These are phyloP conservation scores for Selenia dentaria DNA, from an alignment of 2,888 invertebrate species.

Conservation along the genomic window DNA sequence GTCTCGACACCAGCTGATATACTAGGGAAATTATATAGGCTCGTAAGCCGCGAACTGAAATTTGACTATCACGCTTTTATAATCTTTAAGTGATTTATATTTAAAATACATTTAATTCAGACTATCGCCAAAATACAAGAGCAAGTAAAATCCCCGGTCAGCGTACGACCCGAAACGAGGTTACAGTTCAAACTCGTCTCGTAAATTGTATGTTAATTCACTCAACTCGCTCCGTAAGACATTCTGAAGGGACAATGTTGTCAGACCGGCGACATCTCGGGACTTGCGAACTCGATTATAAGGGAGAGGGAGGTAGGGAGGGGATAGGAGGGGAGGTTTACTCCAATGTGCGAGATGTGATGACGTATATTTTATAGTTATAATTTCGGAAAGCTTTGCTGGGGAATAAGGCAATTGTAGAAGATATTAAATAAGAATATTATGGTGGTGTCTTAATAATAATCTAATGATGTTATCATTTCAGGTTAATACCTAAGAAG, in stretches of 20 bases:
- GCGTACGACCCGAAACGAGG: conserved; percentile 27
- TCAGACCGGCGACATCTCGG: conserved; percentile 66
- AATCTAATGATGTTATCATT: no score
- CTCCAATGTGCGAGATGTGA: neutral
- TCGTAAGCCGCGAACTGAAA: no score
- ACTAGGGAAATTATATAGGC: no score
- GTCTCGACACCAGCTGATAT: no score
- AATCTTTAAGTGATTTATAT: no score
- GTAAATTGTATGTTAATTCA: conserved; percentile 74
- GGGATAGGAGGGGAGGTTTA: neutral
- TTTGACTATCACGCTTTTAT: no score
- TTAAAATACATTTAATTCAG: no score
- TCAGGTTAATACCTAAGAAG: no score
- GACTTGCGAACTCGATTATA: conserved; percentile 75
- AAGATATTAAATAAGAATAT: no score
- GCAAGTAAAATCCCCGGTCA: conserved; percentile 14
- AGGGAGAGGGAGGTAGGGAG: conserved; percentile 38
- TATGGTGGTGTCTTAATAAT: no score
- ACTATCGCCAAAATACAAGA: neutral
- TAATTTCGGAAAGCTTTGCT: no score
- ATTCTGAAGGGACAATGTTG: conserved; percentile 65
- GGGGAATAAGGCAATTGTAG: no score
- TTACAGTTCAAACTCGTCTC: conserved; percentile 33
- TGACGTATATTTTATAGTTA: neutral
- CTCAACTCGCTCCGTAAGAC: conserved; percentile 47